phyloP scores from a whole-genome alignment of 2,797 vertebrate genomes.

The Okamejei kenojei region DNA sequence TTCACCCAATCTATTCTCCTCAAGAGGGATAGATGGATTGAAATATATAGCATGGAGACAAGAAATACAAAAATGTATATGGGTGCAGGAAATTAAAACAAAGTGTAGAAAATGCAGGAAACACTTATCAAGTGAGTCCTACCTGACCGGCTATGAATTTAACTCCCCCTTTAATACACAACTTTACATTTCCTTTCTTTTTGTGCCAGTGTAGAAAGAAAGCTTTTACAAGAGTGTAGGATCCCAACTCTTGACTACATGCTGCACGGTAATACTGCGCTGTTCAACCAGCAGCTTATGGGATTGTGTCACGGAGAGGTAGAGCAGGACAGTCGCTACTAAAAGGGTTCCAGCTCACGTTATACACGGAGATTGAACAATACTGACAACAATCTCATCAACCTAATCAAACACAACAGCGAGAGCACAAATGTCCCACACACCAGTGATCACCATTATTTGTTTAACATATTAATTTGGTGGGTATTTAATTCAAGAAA shows the following conservation, averaged over 20 bases:
- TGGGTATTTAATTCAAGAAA: neutral
- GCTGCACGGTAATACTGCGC: neutral
- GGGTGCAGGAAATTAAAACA: too few relatives aligned
- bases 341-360: neutral
- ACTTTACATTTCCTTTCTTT: neutral
- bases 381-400: neutral
- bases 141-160: too few relatives aligned
- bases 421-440: neutral
- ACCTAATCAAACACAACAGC: neutral
- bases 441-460: neutral
- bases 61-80: neutral
- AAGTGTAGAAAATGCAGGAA: too few relatives aligned
- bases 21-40: too few relatives aligned
- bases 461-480: constrained; percentile 4
- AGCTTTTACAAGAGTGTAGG: neutral
- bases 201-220: neutral
- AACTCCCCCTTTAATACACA: neutral
- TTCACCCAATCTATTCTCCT: too few relatives aligned
- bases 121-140: too few relatives aligned
- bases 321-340: neutral
- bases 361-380: neutral
- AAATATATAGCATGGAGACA: too few relatives aligned
- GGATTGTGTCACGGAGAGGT: neutral
- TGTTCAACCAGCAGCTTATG: neutral
- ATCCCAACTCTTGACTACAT: neutral